Evolutionary conservation across 2,888 invertebrate genomes (phyloP).

Genomic region (Campaea margaritaria): DNA sequence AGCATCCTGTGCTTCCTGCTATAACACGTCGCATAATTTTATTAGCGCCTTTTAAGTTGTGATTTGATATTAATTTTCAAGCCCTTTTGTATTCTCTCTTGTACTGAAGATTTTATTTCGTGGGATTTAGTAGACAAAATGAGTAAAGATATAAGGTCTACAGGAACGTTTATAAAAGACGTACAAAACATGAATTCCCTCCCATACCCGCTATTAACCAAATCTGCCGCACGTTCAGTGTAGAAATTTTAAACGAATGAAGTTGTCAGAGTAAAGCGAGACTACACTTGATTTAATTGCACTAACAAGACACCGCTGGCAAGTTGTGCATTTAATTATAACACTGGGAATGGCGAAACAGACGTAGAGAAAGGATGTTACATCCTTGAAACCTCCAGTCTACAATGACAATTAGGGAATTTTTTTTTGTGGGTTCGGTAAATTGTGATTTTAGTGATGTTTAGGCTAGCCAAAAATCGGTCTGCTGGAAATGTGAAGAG

Average conservation of each 20-base stretch:
- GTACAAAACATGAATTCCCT: constrained; percentile 1
- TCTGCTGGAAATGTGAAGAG: no score
- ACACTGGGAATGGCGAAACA: constrained; percentile 50
- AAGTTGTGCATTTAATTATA: constrained; percentile 64
- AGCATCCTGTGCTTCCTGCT: constrained; percentile 53
- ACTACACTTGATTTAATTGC: constrained; percentile 62
- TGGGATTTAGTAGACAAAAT: neutral
- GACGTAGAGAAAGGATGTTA: constrained; percentile 42
- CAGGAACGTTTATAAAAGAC: neutral
- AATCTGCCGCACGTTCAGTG: constrained; percentile 35
- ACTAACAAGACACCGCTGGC: constrained; percentile 62
- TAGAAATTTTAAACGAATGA: constrained; percentile 53
- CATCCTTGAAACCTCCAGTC: constrained; percentile 22
- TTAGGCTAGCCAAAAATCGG: neutral
- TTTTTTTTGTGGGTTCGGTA: neutral
- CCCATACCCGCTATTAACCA: constrained; percentile 34
- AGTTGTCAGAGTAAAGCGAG: constrained; percentile 47
- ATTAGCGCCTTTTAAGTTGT: constrained; percentile 37
- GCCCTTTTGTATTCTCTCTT: constrained; percentile 1
- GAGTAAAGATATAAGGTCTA: neutral
- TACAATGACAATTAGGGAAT: constrained; percentile 1
- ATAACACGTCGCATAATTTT: constrained; percentile 47
- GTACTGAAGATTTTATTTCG: neutral
- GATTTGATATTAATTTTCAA: constrained; percentile 36
- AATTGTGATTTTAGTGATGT: neutral